Conservation (phyloP, 30 jellyfish, hydroid and myxozoan species). For the Pelagia noctiluca region DNA sequence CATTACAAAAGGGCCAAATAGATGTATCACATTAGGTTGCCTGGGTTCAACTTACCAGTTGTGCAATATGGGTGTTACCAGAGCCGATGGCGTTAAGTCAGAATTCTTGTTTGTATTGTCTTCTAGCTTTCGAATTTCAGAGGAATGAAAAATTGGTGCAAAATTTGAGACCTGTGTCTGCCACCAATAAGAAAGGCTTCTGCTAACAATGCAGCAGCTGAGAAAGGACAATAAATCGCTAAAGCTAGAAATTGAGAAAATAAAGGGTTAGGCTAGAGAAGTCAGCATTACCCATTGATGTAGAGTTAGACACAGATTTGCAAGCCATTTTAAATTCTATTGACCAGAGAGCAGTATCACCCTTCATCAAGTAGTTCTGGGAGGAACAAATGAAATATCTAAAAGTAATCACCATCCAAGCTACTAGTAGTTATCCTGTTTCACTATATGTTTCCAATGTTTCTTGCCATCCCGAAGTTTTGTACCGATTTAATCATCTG, state of each 20-base stretch:
- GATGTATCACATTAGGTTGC: too few relatives aligned
- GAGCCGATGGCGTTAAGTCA: too few relatives aligned
- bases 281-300: neutral
- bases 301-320: conserved; percentile 9
- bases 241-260: conserved; percentile 1
- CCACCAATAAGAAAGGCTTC: neutral
- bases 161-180: conserved; percentile 33
- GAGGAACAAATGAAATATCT: conserved; percentile 20
- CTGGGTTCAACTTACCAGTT: too few relatives aligned
- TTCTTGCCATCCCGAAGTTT: too few relatives aligned
- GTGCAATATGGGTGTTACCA: too few relatives aligned
- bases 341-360: conserved; percentile 21
- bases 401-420: neutral
- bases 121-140: too few relatives aligned
- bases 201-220: conserved; percentile 23
- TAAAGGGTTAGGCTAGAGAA: neutral
- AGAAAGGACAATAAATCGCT: conserved; percentile 5
- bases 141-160: too few relatives aligned
- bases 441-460: too few relatives aligned
- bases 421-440: too few relatives aligned
- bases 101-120: too few relatives aligned
- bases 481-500: too few relatives aligned
- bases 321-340: neutral
- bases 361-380: conserved; percentile 25
- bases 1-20: too few relatives aligned